Evolutionary conservation across 2,113 vertebrate genomes (phyloP).

Genomic region (Alaudala cheleensis): DNA sequence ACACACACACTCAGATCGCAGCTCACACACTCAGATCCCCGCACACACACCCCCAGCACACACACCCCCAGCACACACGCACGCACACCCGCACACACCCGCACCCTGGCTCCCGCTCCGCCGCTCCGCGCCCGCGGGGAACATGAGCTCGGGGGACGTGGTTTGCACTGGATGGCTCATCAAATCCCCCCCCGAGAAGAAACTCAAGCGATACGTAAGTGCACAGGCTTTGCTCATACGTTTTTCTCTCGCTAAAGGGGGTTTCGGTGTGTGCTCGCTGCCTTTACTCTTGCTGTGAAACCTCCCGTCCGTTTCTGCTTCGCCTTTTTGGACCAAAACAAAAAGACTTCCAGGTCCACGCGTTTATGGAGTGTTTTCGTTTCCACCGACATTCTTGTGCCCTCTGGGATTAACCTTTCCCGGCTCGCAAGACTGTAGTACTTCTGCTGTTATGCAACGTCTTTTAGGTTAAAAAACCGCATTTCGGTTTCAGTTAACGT

Average conservation of each 20-base stretch:
- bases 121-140: constrained; percentile 65
- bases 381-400: neutral
- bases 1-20: neutral
- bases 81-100: neutral
- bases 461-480: constrained; percentile 29
- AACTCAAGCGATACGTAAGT: constrained; percentile 99
- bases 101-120: constrained; percentile 69
- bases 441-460: constrained; percentile 39
- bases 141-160: constrained; percentile 93
- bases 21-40: neutral
- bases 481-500: constrained; percentile 52
- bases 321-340: neutral
- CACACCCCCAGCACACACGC: neutral
- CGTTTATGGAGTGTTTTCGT: neutral
- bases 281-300: neutral
- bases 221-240: neutral
- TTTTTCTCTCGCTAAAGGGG: neutral
- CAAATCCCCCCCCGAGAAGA: constrained; percentile 98
- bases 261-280: neutral
- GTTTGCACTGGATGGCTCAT: constrained; percentile 97
- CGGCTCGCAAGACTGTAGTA: neutral
- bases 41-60: neutral
- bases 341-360: neutral
- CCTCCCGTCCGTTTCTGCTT: neutral
- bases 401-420: constrained; percentile 7